Conservation (phyloP, 2,113 vertebrate genomes). For the Elgaria multicarinata region DNA sequence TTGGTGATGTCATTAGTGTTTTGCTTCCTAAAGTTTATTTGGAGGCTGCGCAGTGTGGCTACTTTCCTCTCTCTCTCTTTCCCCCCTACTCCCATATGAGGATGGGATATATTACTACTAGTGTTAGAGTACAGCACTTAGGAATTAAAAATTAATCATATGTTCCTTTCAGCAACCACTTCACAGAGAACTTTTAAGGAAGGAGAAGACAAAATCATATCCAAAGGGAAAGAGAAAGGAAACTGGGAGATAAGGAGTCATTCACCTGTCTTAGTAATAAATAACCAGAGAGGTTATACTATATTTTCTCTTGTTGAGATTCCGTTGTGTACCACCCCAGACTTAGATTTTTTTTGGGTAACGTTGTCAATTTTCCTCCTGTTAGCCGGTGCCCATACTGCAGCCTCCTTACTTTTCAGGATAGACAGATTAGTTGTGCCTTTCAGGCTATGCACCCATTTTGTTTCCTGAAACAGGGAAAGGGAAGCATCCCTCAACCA, state of each 20-base stretch:
- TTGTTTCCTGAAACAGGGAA: not conserved
- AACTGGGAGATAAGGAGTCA: not conserved
- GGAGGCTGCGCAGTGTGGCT: no score
- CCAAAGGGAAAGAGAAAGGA: not conserved
- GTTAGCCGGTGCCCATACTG: not conserved
- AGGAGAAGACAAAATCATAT: not conserved
- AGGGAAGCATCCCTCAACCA: not conserved
- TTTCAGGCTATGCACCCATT: not conserved
- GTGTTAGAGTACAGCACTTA: not conserved
- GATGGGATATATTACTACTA: no score
- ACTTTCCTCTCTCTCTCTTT: no score
- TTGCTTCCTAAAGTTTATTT: not conserved
- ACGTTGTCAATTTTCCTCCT: not conserved
- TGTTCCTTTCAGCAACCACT: not conserved
- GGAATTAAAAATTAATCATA: not conserved
- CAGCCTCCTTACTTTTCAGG: no score
- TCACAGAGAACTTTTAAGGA: not conserved
- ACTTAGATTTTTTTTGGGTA: not conserved
- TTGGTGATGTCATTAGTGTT: not conserved
- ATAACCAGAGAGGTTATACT: not conserved
- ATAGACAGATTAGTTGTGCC: no score
- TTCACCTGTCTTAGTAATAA: not conserved
- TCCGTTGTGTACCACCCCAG: not conserved
- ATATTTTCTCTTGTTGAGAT: not conserved
- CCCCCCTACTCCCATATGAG: no score